phyloP scores from a whole-genome alignment of 2,113 vertebrate species.

The Oxyruncus cristatus region DNA sequence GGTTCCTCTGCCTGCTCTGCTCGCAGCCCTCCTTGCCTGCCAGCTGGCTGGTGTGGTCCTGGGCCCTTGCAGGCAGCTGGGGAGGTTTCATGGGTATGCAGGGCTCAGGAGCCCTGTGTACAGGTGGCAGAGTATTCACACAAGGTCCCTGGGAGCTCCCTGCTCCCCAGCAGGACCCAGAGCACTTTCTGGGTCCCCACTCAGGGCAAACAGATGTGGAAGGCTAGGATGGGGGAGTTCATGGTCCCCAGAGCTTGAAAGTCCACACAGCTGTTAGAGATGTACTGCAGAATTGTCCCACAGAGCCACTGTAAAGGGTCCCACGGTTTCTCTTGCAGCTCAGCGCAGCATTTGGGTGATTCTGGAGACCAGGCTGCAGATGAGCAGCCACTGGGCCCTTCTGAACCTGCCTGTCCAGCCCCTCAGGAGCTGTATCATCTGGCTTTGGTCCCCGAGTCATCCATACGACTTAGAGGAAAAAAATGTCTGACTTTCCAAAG shows the following conservation, averaged over 20 bases:
- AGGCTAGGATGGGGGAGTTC: neutral
- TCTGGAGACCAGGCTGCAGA: neutral
- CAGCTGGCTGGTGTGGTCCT: slow-evolving; percentile 49
- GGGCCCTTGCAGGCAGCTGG: slow-evolving; percentile 13
- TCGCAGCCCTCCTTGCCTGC: slow-evolving; percentile 1
- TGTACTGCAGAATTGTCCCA: neutral
- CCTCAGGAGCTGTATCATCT: neutral
- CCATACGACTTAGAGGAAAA: neutral
- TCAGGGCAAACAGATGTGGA: neutral
- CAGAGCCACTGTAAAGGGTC: neutral
- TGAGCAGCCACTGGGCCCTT: neutral
- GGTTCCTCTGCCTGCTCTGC: slow-evolving; percentile 15
- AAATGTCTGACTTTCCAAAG: neutral
- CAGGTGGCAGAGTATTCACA: slow-evolving; percentile 17
- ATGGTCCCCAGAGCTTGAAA: neutral
- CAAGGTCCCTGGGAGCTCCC: neutral
- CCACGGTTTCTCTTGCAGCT: neutral
- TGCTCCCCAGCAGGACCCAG: neutral
- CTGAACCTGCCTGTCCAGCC: neutral
- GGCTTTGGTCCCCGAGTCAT: neutral
- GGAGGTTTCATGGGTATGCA: slow-evolving; percentile 6
- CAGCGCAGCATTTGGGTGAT: neutral
- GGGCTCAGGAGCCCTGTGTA: neutral
- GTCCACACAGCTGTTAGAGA: neutral
- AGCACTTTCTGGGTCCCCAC: neutral